These are phyloP conservation scores for Barypeithes pellucidus DNA, from an alignment of 2,888 invertebrate species.

Conservation along the genomic window DNA sequence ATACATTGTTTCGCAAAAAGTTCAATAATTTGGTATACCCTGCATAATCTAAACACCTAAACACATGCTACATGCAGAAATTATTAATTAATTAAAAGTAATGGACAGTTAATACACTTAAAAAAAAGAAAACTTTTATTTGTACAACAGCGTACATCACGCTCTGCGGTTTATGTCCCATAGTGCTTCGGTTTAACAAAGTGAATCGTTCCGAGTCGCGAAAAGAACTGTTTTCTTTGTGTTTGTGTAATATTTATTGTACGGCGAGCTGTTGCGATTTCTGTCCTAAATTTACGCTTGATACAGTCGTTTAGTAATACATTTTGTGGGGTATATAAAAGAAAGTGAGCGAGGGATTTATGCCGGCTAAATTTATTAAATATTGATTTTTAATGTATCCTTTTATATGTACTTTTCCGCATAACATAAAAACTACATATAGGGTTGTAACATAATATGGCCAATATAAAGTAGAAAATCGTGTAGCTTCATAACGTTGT, in stretches of 20 bases:
- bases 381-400: conserved; percentile 20
- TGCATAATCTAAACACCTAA: no score
- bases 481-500: background rate
- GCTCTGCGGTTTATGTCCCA: no score
- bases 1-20: no score
- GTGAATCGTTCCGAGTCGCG: background rate
- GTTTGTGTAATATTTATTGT: conserved; percentile 15
- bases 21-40: no score
- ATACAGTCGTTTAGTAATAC: no score
- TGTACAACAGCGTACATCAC: no score
- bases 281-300: conserved; percentile 1
- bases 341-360: conserved; percentile 4
- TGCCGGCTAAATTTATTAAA: conserved; percentile 17
- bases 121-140: no score
- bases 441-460: background rate
- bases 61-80: no score
- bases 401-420: conserved; percentile 5
- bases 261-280: conserved; percentile 2
- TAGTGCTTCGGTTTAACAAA: conserved; percentile 23
- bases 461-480: background rate
- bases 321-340: no score
- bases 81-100: no score
- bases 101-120: no score
- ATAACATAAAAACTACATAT: conserved; percentile 6
- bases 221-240: conserved; percentile 24